Evolutionary conservation across 2,797 vertebrate species (phyloP).

Genomic region (Spheniscus humboldti): DNA sequence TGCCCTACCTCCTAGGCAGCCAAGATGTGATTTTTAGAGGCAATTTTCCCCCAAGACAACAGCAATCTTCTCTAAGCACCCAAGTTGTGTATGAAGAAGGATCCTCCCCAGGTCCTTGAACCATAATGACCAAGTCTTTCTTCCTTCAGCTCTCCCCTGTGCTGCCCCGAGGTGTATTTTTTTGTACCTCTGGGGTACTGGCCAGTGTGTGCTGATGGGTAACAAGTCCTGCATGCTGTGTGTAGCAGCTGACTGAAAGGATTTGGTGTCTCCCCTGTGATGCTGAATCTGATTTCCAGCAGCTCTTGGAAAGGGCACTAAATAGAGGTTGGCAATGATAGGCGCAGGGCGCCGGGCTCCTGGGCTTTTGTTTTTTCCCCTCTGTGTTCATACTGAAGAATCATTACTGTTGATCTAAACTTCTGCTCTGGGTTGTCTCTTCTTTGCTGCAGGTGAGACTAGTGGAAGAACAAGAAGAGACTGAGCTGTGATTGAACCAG

Average conservation of each 20-base stretch:
- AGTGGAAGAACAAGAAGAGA: background rate
- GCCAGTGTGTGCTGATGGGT: background rate
- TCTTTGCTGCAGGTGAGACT: conserved; percentile 13
- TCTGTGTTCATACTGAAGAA: background rate
- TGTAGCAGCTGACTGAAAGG: background rate
- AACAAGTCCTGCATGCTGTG: background rate
- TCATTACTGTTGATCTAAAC: background rate
- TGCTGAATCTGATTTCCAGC: background rate
- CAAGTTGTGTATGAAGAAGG: background rate
- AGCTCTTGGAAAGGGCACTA: background rate
- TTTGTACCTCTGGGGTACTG: background rate
- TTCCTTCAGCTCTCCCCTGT: background rate
- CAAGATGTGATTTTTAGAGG: background rate
- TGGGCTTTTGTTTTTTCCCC: background rate
- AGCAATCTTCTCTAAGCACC: background rate
- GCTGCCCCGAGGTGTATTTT: rapidly evolving
- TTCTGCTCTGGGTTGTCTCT: background rate
- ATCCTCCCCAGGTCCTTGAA: background rate
- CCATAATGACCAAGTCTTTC: background rate
- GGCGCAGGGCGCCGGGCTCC: background rate
- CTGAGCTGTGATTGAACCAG: background rate
- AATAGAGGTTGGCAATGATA: background rate
- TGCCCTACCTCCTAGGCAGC: background rate
- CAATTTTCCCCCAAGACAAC: background rate
- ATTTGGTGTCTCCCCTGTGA: background rate